Base-by-base conservation (phyloP, 92 coral and sea anemone species). In the Montipora capitata region DNA sequence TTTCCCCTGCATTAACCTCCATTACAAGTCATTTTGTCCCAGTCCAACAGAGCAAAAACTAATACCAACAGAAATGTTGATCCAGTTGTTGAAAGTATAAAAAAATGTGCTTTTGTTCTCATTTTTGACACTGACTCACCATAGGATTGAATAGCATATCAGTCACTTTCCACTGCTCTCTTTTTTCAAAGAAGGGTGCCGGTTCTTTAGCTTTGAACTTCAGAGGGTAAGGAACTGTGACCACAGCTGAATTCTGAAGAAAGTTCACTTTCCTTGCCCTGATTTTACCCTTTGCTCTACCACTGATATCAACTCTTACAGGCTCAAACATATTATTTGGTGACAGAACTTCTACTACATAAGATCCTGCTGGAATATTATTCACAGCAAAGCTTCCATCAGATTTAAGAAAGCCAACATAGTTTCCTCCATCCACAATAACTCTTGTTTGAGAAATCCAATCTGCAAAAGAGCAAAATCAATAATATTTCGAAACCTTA, bases 161-260 rank as follows among this genome's bases (percentile, higher is more conserved):
- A 62, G 96, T 98, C 2, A 95, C 89, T 56, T 90, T 94, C 99
- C 99, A 98, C 35, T 91, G 74, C 51, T 98, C 98, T 72, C 99
- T 73, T 41, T 92, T 92, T 83, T 98, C 99, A 95, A 98, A 98
- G 90, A 98, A 98, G 57, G 98, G 93, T 49, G 99, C 99, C 0
- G 95, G 91, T 38, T 93, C 98, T 51, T 98, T 98, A 17, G 94
- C 93, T 78, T 94, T 96, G 64, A 98, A 98, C 85, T 84, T 98
- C 76, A 98, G 92, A 42, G 99, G 99, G 84, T 98, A 98, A 0
- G 98, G 87, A 72, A 92, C 95, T 5, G 98, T 96, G n/a, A 92
- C 94, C 15, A 98, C 99, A 39, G 98, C 99, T 27, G 99, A 98
- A 76, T 98, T 98, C 91, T 98, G 99, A 73, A 98, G 94, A 88